Conservation (phyloP, 2,797 vertebrate genomes). For the Sebastes goodei region DNA sequence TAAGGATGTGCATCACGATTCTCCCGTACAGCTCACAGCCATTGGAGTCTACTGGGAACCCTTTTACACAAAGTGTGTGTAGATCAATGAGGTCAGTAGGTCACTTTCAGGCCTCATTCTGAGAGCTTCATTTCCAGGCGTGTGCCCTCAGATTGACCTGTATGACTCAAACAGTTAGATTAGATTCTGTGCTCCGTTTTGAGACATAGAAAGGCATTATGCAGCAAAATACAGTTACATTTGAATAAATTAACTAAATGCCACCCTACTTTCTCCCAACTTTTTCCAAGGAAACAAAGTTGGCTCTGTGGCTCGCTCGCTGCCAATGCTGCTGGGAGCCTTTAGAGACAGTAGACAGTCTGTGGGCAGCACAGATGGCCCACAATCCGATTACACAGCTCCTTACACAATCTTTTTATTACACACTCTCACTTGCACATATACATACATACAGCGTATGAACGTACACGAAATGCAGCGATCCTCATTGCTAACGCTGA, state of each 20-base stretch:
- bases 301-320: not conserved
- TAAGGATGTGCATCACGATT: not conserved
- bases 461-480: not conserved
- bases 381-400: slow-evolving; percentile 61
- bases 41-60: not conserved
- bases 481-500: not conserved
- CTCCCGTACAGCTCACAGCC: not conserved
- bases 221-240: not conserved
- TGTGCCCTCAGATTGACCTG: accelerated
- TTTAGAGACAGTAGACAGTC: slow-evolving; percentile 48
- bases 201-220: not conserved
- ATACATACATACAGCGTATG: not conserved
- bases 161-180: not conserved
- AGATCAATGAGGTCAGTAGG: not conserved
- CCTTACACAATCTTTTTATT: slow-evolving; percentile 52
- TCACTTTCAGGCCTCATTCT: not conserved
- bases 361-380: slow-evolving; percentile 70
- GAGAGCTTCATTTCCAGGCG: not conserved
- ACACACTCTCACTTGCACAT: slow-evolving; percentile 30
- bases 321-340: slow-evolving; percentile 48
- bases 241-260: slow-evolving; percentile 3
- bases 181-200: not conserved
- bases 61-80: not conserved
- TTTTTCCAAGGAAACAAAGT: slow-evolving; percentile 26
- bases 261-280: slow-evolving; percentile 17